These are phyloP conservation scores for Dromas ardeola DNA, from an alignment of 2,113 vertebrate species.

Conservation along the genomic window DNA sequence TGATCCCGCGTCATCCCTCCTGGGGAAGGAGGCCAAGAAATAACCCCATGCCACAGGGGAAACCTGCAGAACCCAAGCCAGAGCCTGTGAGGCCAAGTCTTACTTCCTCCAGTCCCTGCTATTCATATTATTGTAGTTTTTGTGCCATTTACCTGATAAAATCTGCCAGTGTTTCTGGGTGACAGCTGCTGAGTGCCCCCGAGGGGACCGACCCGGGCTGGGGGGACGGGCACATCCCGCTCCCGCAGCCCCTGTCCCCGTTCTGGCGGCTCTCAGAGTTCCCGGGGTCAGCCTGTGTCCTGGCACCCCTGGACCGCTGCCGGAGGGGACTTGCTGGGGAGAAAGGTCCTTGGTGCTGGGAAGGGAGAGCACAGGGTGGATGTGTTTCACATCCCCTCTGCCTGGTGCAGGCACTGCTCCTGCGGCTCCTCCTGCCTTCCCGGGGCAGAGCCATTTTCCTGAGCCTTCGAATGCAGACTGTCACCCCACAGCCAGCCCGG, in stretches of 20 bases:
- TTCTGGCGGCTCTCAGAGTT: background rate
- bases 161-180: background rate
- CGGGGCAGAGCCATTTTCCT: background rate
- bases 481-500: background rate
- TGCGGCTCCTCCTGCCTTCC: background rate
- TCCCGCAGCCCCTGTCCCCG: background rate
- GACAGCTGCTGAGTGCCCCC: background rate
- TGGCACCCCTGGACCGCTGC: background rate
- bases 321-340: background rate
- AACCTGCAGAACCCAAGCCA: background rate
- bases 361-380: background rate
- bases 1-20: background rate
- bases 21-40: background rate
- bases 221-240: accelerated
- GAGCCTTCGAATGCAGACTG: background rate
- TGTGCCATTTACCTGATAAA: background rate
- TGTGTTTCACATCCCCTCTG: background rate
- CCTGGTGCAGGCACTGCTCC: background rate
- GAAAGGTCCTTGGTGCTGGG: background rate
- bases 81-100: background rate
- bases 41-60: background rate
- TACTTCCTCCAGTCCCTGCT: background rate
- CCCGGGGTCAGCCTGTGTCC: background rate
- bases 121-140: background rate
- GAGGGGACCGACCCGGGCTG: background rate